Evolutionary conservation across 1,140 invertebrate species (phyloP).

Genomic region (Sinonovacula constricta): DNA sequence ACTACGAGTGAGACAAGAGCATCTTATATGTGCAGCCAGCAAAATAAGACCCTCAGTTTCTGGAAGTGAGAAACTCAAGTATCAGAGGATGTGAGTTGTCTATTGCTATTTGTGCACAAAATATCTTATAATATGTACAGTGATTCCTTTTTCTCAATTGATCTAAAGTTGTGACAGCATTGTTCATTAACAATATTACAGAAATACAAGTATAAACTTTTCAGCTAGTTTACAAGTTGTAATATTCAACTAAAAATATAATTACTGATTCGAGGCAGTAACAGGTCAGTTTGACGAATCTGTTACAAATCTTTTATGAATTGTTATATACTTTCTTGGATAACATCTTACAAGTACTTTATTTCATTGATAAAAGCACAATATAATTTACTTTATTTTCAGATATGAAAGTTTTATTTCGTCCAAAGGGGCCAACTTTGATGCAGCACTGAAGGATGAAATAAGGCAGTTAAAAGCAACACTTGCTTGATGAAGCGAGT

Average conservation of each 20-base stretch:
- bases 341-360: neutral
- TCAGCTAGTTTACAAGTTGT: neutral
- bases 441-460: conserved; percentile 22
- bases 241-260: neutral
- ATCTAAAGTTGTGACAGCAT: too few relatives aligned
- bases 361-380: neutral
- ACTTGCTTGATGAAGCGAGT: conserved; percentile 30
- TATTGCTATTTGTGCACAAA: neutral
- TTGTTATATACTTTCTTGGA: neutral
- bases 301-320: neutral
- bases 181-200: too few relatives aligned
- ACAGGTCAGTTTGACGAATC: neutral
- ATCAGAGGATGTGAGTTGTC: conserved; percentile 45
- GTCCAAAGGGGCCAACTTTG: conserved; percentile 39
- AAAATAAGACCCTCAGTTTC: conserved; percentile 47
- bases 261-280: neutral
- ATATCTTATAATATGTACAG: too few relatives aligned
- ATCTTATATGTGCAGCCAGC: conserved; percentile 20
- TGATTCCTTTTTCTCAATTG: too few relatives aligned
- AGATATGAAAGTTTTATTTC: conserved; percentile 50
- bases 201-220: too few relatives aligned
- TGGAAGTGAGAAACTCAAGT: conserved; percentile 31
- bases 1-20: conserved; percentile 19
- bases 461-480: conserved; percentile 32
- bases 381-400: conserved; percentile 7